phyloP scores from a whole-genome alignment of 2,797 vertebrate genomes.

The Urosaurus nigricauda region DNA sequence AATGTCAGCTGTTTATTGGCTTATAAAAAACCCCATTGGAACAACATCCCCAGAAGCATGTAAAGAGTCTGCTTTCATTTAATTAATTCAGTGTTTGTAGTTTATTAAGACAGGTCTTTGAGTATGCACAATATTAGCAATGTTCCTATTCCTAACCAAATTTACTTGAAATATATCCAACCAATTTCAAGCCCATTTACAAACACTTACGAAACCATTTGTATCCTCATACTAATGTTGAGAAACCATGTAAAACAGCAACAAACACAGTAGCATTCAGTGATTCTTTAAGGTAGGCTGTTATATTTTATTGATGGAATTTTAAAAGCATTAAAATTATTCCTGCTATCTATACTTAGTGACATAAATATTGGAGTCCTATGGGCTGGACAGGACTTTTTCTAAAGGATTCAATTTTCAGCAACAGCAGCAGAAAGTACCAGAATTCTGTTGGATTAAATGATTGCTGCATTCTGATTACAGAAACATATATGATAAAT shows the following conservation, averaged over 20 bases:
- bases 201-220: slow-evolving; percentile 11
- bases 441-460: slow-evolving; percentile 25
- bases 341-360: slow-evolving; percentile 14
- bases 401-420: not conserved
- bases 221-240: slow-evolving; percentile 2
- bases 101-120: slow-evolving; percentile 33
- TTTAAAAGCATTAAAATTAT: not conserved
- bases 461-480: slow-evolving; percentile 23
- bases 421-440: slow-evolving; percentile 10
- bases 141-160: not conserved
- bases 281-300: slow-evolving; percentile 19
- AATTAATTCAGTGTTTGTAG: slow-evolving; percentile 35
- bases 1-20: slow-evolving; percentile 45
- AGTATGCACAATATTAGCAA: slow-evolving; percentile 56
- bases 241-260: slow-evolving; percentile 11
- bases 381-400: not conserved
- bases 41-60: slow-evolving; percentile 53
- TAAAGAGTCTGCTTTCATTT: slow-evolving; percentile 19
- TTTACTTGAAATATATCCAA: not conserved
- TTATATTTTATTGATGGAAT: slow-evolving; percentile 11
- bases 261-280: slow-evolving; percentile 16
- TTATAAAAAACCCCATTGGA: slow-evolving; percentile 57
- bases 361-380: slow-evolving; percentile 39
- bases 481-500: slow-evolving; percentile 10
- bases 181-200: not conserved